Evolutionary conservation across 2,888 invertebrate genomes (phyloP).

Genomic region (Cryptus armator): DNA sequence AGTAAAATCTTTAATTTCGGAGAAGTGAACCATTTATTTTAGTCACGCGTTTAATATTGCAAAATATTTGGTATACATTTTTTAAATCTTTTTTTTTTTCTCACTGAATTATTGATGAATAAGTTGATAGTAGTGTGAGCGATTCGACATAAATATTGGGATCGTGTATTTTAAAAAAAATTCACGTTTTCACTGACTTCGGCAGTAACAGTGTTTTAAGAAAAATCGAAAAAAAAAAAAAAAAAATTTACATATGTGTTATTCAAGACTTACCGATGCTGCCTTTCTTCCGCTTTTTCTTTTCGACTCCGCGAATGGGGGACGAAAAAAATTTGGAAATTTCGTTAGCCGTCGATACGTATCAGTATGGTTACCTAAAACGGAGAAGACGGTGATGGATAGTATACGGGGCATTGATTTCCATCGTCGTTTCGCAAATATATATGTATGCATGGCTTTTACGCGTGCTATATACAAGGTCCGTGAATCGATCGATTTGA

Average conservation of each 20-base stretch:
- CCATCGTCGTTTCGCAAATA: constrained; percentile 41
- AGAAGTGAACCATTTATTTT: too few species aligned
- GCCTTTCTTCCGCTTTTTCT: constrained; percentile 3
- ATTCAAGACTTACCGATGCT: constrained; percentile 1
- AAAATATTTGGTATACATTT: too few species aligned
- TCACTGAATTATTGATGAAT: too few species aligned
- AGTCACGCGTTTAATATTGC: too few species aligned
- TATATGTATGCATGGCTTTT: constrained; percentile 57
- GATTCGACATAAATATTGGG: too few species aligned
- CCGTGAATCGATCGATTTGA: constrained; percentile 63
- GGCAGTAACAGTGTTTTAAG: neutral
- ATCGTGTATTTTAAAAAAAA: neutral
- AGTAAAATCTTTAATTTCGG: too few species aligned
- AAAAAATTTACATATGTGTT: neutral
- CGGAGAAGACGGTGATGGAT: constrained; percentile 67
- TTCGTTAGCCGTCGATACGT: constrained; percentile 69
- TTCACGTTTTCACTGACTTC: neutral
- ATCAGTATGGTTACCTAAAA: constrained; percentile 54
- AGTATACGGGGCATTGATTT: constrained; percentile 65
- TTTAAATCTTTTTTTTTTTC: too few species aligned
- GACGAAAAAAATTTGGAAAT: constrained; percentile 50
- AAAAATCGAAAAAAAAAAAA: neutral
- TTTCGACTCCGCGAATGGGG: constrained; percentile 29
- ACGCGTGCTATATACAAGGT: constrained; percentile 33
- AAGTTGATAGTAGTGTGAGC: too few species aligned